Conservation (phyloP, 2,797 vertebrate species). For the Anolis apletophallus region DNA sequence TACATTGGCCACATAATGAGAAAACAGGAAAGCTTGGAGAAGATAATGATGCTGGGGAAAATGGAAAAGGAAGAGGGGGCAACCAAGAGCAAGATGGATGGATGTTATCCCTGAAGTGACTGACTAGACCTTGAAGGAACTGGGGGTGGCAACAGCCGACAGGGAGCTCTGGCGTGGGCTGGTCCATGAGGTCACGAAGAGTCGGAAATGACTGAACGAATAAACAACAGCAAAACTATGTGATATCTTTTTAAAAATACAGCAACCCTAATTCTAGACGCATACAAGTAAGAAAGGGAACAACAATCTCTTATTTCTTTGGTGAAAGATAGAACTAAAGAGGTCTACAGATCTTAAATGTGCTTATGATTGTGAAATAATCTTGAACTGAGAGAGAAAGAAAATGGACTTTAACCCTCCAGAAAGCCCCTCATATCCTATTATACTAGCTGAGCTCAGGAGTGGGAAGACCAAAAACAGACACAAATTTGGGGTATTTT, state of each 20-base stretch:
- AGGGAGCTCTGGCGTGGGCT: no score
- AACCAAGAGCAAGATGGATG: no score
- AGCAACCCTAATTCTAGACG: slow-evolving; percentile 6
- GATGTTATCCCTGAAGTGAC: no score
- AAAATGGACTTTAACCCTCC: neutral
- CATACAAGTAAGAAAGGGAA: slow-evolving; percentile 18
- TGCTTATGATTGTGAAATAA: slow-evolving; percentile 33
- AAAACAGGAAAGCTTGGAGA: no score
- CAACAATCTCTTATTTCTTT: neutral
- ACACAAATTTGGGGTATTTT: neutral
- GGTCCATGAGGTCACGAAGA: no score
- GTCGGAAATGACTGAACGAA: no score
- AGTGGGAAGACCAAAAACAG: rapidly evolving
- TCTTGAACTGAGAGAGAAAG: slow-evolving; percentile 17
- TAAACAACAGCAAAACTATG: no score
- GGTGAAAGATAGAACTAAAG: slow-evolving; percentile 28
- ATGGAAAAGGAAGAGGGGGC: no score
- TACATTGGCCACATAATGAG: no score
- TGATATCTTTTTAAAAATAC: neutral
- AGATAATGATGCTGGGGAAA: no score
- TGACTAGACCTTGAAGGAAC: no score
- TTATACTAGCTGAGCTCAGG: slow-evolving; percentile 7
- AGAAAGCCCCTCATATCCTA: neutral
- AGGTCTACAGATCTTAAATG: neutral
- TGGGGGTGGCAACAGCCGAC: no score